A percentile compares a stretch with the other conserved stretches of the same genome.
Conservation (phyloP, 2,888 invertebrate species). For the Drosophila kanekoi region DNA sequence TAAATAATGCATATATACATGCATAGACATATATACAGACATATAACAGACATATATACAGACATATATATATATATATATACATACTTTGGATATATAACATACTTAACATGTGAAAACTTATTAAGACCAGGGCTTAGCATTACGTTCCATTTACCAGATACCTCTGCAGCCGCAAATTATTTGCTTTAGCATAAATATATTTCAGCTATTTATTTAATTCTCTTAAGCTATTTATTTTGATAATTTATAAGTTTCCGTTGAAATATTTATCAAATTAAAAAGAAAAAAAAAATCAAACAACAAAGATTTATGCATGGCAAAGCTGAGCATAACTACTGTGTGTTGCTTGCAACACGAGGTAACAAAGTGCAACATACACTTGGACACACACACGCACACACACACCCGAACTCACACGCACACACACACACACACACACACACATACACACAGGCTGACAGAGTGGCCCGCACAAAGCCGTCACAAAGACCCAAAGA, state of each 20-base stretch:
- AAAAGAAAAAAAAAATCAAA: constrained; percentile 12
- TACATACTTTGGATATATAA: too few species aligned
- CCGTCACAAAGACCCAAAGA: constrained; percentile 80
- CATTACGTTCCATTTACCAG: too few species aligned
- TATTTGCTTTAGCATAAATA: not conserved
- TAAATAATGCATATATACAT: too few species aligned
- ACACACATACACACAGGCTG: constrained; percentile 19
- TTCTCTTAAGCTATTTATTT: not conserved
- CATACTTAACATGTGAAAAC: too few species aligned
- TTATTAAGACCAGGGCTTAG: too few species aligned
- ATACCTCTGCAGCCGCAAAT: too few species aligned
- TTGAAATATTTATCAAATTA: constrained; percentile 17
- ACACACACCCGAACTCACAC: not conserved
- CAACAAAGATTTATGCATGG: constrained; percentile 37
- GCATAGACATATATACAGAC: too few species aligned
- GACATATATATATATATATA: too few species aligned
- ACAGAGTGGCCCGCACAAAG: constrained; percentile 51
- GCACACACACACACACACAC: not conserved
- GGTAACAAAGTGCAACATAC: constrained; percentile 5
- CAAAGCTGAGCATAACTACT: constrained; percentile 34
- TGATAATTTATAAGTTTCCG: not conserved
- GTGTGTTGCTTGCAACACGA: constrained; percentile 22
- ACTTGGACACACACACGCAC: not conserved
- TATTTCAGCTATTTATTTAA: not conserved
- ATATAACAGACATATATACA: too few species aligned